Conservation (phyloP, 2,888 invertebrate genomes). For the Microctonus hyperodae region DNA sequence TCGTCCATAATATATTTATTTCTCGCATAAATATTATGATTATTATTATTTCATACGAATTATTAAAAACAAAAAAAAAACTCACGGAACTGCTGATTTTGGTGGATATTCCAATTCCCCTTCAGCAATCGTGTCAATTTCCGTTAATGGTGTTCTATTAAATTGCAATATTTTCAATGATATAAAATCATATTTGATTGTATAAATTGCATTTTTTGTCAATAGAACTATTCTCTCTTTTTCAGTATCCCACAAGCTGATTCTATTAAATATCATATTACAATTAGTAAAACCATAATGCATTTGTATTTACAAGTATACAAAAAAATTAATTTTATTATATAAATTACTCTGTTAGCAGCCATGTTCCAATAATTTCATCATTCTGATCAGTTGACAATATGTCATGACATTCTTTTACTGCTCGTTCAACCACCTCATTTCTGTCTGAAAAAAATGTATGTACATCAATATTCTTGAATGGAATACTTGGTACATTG, state of each 20-base stretch:
- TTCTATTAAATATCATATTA: slow-evolving; percentile 67
- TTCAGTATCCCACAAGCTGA: slow-evolving; percentile 88
- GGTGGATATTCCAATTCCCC: slow-evolving; percentile 85
- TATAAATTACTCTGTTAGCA: slow-evolving; percentile 78
- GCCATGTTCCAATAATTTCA: slow-evolving; percentile 76
- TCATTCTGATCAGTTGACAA: slow-evolving; percentile 75
- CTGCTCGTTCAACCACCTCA: slow-evolving; percentile 76
- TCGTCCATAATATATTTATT: too few species aligned
- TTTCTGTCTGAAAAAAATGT: slow-evolving; percentile 78
- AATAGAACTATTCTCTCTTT: slow-evolving; percentile 80
- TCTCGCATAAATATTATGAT: too few species aligned
- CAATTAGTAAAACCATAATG: not conserved
- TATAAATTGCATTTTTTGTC: slow-evolving; percentile 75
- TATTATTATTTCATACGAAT: not conserved
- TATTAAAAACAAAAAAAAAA: too few species aligned
- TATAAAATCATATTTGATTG: slow-evolving; percentile 87
- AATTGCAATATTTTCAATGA: slow-evolving; percentile 77
- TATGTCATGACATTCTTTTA: slow-evolving; percentile 73
- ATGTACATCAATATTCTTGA: slow-evolving; percentile 65
- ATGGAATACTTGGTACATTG: slow-evolving; percentile 42
- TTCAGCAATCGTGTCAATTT: slow-evolving; percentile 75
- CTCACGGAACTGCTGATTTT: slow-evolving; percentile 85
- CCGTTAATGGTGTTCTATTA: slow-evolving; percentile 72
- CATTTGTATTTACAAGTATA: not conserved
- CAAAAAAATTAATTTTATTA: not conserved